phyloP scores from a whole-genome alignment of 2,888 invertebrate genomes.

The Hanleya hanleyi region DNA sequence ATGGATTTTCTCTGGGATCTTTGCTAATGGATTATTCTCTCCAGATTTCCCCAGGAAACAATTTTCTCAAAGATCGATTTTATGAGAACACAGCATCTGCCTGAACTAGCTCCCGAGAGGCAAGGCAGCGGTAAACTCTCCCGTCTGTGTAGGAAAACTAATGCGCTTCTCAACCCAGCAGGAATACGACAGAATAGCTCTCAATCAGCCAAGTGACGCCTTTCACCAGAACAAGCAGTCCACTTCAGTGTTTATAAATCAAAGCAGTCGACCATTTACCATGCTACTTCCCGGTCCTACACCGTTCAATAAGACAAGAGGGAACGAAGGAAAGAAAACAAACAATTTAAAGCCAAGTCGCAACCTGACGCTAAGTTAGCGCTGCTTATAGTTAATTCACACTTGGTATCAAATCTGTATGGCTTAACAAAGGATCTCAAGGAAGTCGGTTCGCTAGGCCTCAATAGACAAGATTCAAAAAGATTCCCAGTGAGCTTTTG shows the following conservation, averaged over 20 bases:
- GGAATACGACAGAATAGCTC: background rate
- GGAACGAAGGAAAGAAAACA: background rate
- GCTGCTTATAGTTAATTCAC: background rate
- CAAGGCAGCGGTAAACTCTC: background rate
- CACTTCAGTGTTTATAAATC: background rate
- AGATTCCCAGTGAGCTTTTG: no score
- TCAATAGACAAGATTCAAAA: no score
- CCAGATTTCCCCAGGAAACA: constrained; percentile 12
- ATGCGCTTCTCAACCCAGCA: background rate
- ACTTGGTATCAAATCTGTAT: background rate
- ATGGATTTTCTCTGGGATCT: constrained; percentile 9
- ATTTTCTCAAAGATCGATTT: constrained; percentile 9
- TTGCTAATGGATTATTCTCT: constrained; percentile 11
- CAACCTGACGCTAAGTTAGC: background rate
- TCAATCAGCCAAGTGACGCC: constrained; percentile 2
- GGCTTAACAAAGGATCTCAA: background rate
- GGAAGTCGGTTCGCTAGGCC: no score
- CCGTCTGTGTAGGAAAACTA: constrained; percentile 1
- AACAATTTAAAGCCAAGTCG: background rate
- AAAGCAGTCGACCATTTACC: background rate
- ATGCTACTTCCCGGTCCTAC: background rate
- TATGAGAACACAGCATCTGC: constrained; percentile 7
- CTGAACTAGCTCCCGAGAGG: background rate
- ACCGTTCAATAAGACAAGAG: background rate
- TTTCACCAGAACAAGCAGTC: background rate